A percentile compares a stretch with the other conserved stretches of the same genome.
These are phyloP conservation scores for Pristionchus entomophagus DNA, from an alignment of 2,888 invertebrate genomes.

Conservation along the genomic window DNA sequence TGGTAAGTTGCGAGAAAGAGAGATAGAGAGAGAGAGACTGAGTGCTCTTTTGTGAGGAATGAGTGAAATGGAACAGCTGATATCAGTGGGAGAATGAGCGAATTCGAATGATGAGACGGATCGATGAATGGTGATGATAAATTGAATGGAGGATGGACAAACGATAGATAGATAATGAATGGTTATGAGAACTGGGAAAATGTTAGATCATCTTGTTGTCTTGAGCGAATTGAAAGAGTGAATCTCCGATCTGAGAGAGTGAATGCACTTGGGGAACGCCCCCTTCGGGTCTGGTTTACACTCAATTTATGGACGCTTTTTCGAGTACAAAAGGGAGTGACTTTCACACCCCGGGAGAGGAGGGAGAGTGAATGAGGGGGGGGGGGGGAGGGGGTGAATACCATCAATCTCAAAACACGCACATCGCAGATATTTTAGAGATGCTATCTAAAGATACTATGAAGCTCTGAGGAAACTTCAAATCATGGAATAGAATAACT, in stretches of 20 bases:
- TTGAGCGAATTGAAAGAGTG: background rate
- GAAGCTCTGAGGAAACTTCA: too few species aligned
- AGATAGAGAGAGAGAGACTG: background rate
- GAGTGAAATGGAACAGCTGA: background rate
- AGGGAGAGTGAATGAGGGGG: background rate
- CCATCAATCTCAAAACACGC: background rate
- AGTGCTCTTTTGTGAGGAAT: background rate
- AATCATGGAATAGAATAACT: too few species aligned
- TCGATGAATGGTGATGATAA: too few species aligned
- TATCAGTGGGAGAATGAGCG: background rate
- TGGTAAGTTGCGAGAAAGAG: background rate
- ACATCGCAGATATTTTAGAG: too few species aligned
- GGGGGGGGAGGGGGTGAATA: background rate
- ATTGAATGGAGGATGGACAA: background rate
- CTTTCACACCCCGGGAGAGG: constrained; percentile 28
- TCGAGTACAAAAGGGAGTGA: constrained; percentile 21
- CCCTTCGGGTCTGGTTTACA: constrained; percentile 24
- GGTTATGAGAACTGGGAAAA: background rate
- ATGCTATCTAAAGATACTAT: too few species aligned
- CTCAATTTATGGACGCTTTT: constrained; percentile 10
- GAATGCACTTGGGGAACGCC: constrained; percentile 15
- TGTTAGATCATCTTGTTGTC: background rate
- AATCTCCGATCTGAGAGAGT: background rate
- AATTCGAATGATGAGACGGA: background rate
- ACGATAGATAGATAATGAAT: background rate